Base-by-base conservation (phyloP, 2,113 vertebrate genomes). In the Trinectes maculatus region DNA sequence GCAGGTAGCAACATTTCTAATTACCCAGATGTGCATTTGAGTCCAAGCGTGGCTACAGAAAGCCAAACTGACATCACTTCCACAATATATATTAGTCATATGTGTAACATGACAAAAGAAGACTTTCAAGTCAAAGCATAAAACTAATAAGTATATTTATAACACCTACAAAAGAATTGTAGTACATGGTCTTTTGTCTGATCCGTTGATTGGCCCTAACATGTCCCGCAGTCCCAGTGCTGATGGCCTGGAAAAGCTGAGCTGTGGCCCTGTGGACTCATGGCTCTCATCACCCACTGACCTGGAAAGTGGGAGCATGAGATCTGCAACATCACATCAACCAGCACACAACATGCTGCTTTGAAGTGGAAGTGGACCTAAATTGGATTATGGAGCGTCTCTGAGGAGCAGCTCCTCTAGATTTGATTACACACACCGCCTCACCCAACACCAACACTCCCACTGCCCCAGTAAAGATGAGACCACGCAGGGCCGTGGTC, bases 361-460 rank as follows among this genome's bases (percentile, higher is more conserved):
- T 89, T 87, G 85, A 89, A 86, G 85, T 79, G 76, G 71, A 75
- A 88, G 77, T 65, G 76, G 74, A 56, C 49, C 53, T 33, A 66
- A 80, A 90, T 85, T 85, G 66, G 77, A 86, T 91, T 89, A 88
- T 40, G 60, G 37, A 69, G 68, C 72, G 69, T 86, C 72, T 88
- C 73, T 37, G 51, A 65, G 55, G 67, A 87, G 78, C 84, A 71
- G 82, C 84, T 83, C 76, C 57, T 33, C 19, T 53, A 83, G 78
- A 93, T 92, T 90, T 86, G 88, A 93, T 93, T 89, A 81, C 74
- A 69, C 59, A 73, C 36, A 24, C 59, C 61, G 54, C 54, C 68
- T 47, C 68, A 29, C 34, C 54, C 71, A 21, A 33, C 71, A 71
- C 68, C 40, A 56, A 31, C 51, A 62, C 70, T 46, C 73, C 76